Conservation (phyloP, 2,888 invertebrate genomes). For the Sarcophaga carnaria region DNA sequence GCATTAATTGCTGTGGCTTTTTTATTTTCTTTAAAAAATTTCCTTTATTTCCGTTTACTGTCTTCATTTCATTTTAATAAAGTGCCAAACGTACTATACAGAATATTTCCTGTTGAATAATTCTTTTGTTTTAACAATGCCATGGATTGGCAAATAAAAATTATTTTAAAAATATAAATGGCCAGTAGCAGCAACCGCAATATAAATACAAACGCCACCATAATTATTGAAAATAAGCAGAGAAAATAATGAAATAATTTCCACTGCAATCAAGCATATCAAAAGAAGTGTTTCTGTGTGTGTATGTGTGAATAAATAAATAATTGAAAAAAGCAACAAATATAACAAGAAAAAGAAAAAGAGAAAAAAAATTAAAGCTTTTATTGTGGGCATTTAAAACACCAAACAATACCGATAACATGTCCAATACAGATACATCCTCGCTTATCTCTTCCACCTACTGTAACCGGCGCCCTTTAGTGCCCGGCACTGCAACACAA, state of each 20-base stretch:
- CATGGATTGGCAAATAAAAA: no score
- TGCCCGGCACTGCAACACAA: slow-evolving; percentile 76
- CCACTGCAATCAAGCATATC: slow-evolving; percentile 1
- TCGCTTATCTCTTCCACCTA: slow-evolving; percentile 66
- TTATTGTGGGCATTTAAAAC: neutral
- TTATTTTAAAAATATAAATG: no score
- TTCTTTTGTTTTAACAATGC: no score
- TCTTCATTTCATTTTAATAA: neutral
- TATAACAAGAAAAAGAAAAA: slow-evolving; percentile 22
- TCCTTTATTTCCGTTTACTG: no score
- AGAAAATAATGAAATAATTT: slow-evolving; percentile 25
- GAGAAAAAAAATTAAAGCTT: slow-evolving; percentile 2
- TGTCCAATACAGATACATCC: slow-evolving; percentile 72
- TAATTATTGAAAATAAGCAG: slow-evolving; percentile 14
- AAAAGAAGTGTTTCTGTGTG: neutral
- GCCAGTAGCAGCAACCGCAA: no score
- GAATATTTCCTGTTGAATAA: neutral
- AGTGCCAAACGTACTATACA: slow-evolving; percentile 24
- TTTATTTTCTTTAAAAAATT: no score
- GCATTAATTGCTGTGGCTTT: no score
- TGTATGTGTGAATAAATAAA: no score
- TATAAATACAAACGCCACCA: no score
- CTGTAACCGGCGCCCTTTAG: slow-evolving; percentile 71
- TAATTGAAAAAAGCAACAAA: neutral
- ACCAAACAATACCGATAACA: slow-evolving; percentile 57